Conservation (phyloP, 2,888 invertebrate genomes). For the Campoplex capitator region DNA sequence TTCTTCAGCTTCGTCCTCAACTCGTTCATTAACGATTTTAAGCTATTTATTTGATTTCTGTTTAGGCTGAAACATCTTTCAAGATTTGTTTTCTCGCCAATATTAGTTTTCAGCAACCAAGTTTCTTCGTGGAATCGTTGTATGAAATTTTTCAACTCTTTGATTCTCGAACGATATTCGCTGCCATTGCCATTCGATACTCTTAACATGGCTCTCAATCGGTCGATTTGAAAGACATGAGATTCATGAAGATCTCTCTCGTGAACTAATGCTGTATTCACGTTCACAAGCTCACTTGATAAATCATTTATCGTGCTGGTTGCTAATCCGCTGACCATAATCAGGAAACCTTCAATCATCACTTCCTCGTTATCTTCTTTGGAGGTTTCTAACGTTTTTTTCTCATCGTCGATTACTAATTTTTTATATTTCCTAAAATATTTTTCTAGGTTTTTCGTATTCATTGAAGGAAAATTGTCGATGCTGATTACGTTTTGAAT, state of each 20-base stretch:
- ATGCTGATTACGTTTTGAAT: constrained; percentile 66
- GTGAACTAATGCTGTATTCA: constrained; percentile 64
- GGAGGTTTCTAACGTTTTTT: constrained; percentile 33
- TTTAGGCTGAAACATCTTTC: not conserved
- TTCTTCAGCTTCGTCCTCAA: constrained; percentile 69
- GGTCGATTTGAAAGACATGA: constrained; percentile 64
- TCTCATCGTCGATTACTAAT: constrained; percentile 59
- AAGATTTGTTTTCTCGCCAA: constrained; percentile 2
- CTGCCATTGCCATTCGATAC: constrained; percentile 53
- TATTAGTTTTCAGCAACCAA: constrained; percentile 48
- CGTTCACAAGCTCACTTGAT: constrained; percentile 71
- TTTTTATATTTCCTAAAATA: constrained; percentile 58
- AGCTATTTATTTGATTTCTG: constrained; percentile 31
- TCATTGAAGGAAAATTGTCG: constrained; percentile 65
- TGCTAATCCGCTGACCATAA: constrained; percentile 66
- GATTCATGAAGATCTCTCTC: constrained; percentile 66
- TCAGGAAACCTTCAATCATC: constrained; percentile 63
- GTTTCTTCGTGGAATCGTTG: constrained; percentile 63
- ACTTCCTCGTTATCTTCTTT: constrained; percentile 73
- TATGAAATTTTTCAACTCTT: constrained; percentile 69
- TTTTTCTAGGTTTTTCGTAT: constrained; percentile 65
- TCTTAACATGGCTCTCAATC: constrained; percentile 70
- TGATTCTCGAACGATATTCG: constrained; percentile 69
- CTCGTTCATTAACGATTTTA: constrained; percentile 65
- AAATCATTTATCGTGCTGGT: constrained; percentile 72